phyloP scores from a whole-genome alignment of 2,888 invertebrate genomes.

The Tricholauxania praeusta region DNA sequence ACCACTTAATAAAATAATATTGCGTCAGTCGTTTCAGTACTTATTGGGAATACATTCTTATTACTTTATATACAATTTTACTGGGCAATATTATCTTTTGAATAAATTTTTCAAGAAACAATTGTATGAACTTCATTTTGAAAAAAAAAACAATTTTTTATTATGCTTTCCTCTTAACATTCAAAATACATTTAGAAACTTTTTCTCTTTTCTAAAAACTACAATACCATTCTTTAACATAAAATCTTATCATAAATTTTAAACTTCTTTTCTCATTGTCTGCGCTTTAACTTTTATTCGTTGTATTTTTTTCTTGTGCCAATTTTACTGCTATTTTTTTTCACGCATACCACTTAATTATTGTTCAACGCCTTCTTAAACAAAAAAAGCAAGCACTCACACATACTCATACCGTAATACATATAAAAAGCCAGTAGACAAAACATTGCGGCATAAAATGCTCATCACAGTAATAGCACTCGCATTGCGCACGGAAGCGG shows the following conservation, averaged over 20 bases:
- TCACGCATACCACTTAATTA: slow-evolving; percentile 23
- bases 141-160: too few relatives aligned
- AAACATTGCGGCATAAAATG: slow-evolving; percentile 27
- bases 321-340: neutral
- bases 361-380: slow-evolving; percentile 27
- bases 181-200: neutral
- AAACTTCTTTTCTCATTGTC: too few relatives aligned
- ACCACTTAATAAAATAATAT: too few relatives aligned
- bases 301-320: neutral
- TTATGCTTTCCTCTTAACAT: neutral
- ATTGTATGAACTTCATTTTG: too few relatives aligned
- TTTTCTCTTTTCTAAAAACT: neutral
- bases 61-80: too few relatives aligned
- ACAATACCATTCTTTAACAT: neutral
- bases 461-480: slow-evolving; percentile 6
- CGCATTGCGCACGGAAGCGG: slow-evolving; percentile 54
- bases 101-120: too few relatives aligned
- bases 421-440: neutral
- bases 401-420: neutral
- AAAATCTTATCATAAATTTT: neutral
- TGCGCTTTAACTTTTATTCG: too few relatives aligned
- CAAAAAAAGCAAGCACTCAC: neutral
- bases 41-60: too few relatives aligned
- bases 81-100: too few relatives aligned
- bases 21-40: too few relatives aligned